A percentile compares a stretch with the other conserved stretches of the same genome.
Evolutionary conservation across 2,113 vertebrate genomes (phyloP).

Genomic region (Etia nguti): DNA sequence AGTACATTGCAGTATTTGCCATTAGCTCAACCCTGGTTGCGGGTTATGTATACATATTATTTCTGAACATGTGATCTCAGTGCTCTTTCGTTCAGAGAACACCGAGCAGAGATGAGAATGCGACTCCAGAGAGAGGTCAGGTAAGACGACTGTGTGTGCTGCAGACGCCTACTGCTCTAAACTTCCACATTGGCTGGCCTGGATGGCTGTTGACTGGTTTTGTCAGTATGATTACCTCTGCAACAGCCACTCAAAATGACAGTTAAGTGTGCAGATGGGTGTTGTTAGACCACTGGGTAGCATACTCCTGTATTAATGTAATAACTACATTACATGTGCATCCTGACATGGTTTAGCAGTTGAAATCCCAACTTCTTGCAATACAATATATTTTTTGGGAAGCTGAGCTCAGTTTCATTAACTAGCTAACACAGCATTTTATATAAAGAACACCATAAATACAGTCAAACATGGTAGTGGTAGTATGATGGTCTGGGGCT

Average conservation of each 20-base stretch:
- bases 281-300: background rate
- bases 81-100: background rate
- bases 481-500: background rate
- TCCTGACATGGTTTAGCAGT: background rate
- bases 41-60: background rate
- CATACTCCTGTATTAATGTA: background rate
- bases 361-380: background rate
- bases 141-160: background rate
- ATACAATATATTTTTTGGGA: background rate
- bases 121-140: background rate
- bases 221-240: background rate
- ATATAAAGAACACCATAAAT: background rate
- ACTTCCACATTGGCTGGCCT: background rate
- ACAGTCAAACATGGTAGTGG: background rate
- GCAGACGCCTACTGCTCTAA: background rate
- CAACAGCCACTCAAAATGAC: background rate
- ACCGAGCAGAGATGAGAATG: background rate
- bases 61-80: background rate
- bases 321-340: background rate
- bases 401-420: background rate
- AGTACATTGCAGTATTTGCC: background rate
- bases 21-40: background rate
- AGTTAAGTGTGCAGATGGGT: background rate
- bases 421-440: background rate
- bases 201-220: background rate